Evolutionary conservation across 2,888 invertebrate genomes (phyloP), one percentile per base, ranked within the genome.

Genomic region (Amphiduros pacificus): DNA sequence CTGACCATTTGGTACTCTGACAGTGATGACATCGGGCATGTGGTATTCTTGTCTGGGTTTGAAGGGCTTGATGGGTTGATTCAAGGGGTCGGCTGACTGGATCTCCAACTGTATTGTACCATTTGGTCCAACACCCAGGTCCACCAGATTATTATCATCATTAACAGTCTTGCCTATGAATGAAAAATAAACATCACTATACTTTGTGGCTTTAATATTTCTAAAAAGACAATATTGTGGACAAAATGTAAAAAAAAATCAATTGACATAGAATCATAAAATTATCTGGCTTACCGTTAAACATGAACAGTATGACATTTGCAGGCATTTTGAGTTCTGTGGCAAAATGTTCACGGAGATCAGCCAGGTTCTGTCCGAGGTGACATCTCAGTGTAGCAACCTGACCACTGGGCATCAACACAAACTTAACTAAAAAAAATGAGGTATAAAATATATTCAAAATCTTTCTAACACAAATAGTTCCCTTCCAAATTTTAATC

Each of bases 11-110:
- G 73, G 73, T 14, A 82, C 77, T 17, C 77, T 58, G 22, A 82
- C 80, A 27, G 80, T 80, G 58, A 82, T 78, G 49, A 82, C 80
- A 62, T 82, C 82, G 44, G 80, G 80, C 78, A 81, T 80, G 65
- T 77, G 76, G 63, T 80, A 80, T 55, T 78, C 77, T 60, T 79
- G 75, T 57, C 74, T 67, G 3, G 77, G 77, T 48, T 75, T 66
- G 70, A 77, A 79, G 0, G 74, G 66, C 64, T 77, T 78, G 64
- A 81, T 74, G 40, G 82, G 82, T 11, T 73, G 73, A 64, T 78
- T 78, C 4, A 78, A 72, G 1, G 81, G 81, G 60, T 81, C 81
- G n/a, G 76, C 71, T 5, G 81, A 81, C 68, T 76, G 75, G 67
- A 81, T 67, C 60, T 81, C 80, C 41, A 82, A 65, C 67, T 80